These are phyloP conservation scores for Hydropsyche tenuis DNA, from an alignment of 1,140 invertebrate genomes.

Conservation along the genomic window DNA sequence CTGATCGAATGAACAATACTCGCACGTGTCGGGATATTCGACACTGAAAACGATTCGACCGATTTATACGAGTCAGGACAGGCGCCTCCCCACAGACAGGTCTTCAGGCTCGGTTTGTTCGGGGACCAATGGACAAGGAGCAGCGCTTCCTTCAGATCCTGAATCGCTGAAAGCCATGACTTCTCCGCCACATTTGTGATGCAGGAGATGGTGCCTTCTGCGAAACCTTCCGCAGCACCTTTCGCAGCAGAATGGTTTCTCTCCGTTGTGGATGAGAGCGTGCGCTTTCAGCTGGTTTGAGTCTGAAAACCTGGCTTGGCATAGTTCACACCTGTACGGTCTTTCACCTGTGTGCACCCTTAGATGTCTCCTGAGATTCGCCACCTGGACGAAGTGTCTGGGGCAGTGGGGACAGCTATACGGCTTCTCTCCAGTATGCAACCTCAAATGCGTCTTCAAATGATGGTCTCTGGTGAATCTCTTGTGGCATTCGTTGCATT, in stretches of 20 bases:
- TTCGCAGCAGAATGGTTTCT: conserved; percentile 85
- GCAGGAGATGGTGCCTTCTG: conserved; percentile 81
- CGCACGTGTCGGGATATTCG: conserved; percentile 53
- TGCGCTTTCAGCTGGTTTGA: conserved; percentile 94
- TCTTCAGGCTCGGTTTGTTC: conserved; percentile 92
- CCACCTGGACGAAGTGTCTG: conserved; percentile 91
- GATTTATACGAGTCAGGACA: conserved; percentile 9
- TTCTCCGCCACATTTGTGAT: conserved; percentile 78
- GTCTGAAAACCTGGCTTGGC: conserved; percentile 89
- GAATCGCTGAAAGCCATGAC: conserved; percentile 53
- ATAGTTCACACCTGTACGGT: conserved; percentile 91
- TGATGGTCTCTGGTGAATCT: conserved; percentile 96
- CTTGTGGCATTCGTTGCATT: conserved; percentile 93
- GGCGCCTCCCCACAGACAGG: conserved; percentile 62
- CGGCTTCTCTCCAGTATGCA: conserved; percentile 93
- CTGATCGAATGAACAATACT: conserved; percentile 54
- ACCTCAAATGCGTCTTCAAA: conserved; percentile 89
- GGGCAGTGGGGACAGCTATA: conserved; percentile 92
- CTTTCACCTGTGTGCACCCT: conserved; percentile 95
- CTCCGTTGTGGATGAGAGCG: conserved; percentile 85
- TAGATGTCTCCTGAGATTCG: conserved; percentile 90
- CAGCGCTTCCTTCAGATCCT: conserved; percentile 44
- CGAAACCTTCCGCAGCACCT: conserved; percentile 79
- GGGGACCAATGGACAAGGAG: conserved; percentile 62
- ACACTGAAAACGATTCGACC: neutral